Percentiles rank a stretch among this genome's conserved stretches.
Conservation (phyloP, 2,113 vertebrate genomes). For the Polypterus senegalus region DNA sequence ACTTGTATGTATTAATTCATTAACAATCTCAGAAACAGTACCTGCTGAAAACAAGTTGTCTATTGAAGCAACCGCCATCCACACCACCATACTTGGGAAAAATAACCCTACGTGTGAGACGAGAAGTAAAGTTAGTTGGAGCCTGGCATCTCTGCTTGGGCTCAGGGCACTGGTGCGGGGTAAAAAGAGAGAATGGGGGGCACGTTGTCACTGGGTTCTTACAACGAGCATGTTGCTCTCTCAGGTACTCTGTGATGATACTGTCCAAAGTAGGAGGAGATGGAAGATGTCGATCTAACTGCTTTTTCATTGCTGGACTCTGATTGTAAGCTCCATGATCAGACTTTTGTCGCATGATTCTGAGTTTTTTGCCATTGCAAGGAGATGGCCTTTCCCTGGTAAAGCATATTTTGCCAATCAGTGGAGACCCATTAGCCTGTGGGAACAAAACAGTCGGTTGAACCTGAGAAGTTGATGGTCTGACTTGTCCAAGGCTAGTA, state of each 20-base stretch:
- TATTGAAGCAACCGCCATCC: conserved; percentile 94
- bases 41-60: conserved; percentile 98
- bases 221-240: conserved; percentile 95
- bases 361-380: conserved; percentile 71
- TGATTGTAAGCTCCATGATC: conserved; percentile 96
- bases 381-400: conserved; percentile 74
- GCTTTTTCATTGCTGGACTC: conserved; percentile 95
- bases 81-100: conserved; percentile 96
- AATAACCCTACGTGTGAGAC: conserved; percentile 78
- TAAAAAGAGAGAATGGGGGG: conserved; percentile 97
- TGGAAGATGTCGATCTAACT: conserved; percentile 88
- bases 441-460: conserved; percentile 49
- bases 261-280: conserved; percentile 91
- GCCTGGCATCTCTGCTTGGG: conserved; percentile 96
- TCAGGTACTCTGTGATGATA: conserved; percentile 96
- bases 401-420: conserved; percentile 89
- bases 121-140: conserved; percentile 88
- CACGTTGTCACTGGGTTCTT: conserved; percentile 97
- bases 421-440: conserved; percentile 60
- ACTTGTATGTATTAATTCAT: no score
- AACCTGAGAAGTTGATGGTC: conserved; percentile 57
- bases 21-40: conserved; percentile 24
- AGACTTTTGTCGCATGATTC: conserved; percentile 88
- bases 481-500: conserved; percentile 57
- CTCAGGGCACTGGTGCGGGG: conserved; percentile 94